These are phyloP conservation scores for Jaculus jaculus DNA, from an alignment of 2,113 vertebrate genomes.

Conservation along the genomic window DNA sequence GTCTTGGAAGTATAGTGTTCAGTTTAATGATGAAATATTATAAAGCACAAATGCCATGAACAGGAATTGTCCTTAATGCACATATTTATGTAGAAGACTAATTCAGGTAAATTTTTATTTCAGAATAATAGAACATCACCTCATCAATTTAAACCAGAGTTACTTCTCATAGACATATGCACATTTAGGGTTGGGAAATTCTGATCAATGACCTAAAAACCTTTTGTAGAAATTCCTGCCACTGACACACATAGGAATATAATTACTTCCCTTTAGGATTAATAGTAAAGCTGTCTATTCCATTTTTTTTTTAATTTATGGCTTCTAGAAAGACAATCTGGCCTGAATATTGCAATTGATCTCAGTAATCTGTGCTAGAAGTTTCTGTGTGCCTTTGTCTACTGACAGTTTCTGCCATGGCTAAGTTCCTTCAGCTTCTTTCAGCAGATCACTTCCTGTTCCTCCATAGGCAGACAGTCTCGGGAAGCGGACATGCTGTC, in stretches of 20 bases:
- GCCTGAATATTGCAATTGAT: not conserved
- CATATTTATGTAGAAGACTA: not conserved
- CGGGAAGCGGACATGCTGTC: not conserved
- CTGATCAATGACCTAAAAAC: slow-evolving; percentile 72
- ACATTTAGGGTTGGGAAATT: slow-evolving; percentile 46
- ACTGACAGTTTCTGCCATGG: not conserved
- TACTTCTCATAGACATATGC: slow-evolving; percentile 65
- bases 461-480: not conserved
- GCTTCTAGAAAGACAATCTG: not conserved
- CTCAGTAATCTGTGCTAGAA: not conserved
- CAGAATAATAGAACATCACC: slow-evolving; percentile 57
- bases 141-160: slow-evolving; percentile 63
- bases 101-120: slow-evolving; percentile 49
- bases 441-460: not conserved
- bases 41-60: not conserved
- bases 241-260: slow-evolving; percentile 41
- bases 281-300: slow-evolving; percentile 9
- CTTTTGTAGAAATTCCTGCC: slow-evolving; percentile 69
- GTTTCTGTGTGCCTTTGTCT: not conserved
- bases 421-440: not conserved
- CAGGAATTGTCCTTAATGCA: not conserved
- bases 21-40: not conserved
- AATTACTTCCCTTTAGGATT: slow-evolving; percentile 64
- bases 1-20: not conserved
- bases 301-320: not conserved